A percentile compares a stretch with the other conserved stretches of the same genome.
Evolutionary conservation across 2,888 invertebrate genomes (phyloP).

Genomic region (Artemia sinica): DNA sequence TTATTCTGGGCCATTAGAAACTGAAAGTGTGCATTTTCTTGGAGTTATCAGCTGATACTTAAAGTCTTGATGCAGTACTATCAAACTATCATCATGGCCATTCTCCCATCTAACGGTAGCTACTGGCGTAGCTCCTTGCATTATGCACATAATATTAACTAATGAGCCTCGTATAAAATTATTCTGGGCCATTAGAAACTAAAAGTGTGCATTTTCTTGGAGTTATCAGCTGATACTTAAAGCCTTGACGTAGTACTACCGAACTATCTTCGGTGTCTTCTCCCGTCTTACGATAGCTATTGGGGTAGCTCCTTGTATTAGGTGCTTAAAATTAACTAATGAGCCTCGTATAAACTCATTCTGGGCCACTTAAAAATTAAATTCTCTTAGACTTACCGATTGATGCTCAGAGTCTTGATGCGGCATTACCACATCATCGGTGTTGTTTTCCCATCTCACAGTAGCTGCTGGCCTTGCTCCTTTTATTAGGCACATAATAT

Average conservation of each 20-base stretch:
- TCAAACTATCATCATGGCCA: conserved; percentile 38
- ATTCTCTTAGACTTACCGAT: no score
- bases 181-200: no score
- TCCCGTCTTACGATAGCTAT: conserved; percentile 68
- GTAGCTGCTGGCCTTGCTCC: conserved; percentile 67
- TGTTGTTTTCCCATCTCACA: conserved; percentile 68
- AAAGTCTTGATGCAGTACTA: conserved; percentile 28
- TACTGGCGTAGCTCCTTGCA: conserved; percentile 61
- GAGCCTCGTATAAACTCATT: conserved; percentile 37
- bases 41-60: conserved; percentile 26
- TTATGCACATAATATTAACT: conserved; percentile 56
- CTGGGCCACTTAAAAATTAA: no score
- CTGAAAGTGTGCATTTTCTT: no score
- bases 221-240: conserved; percentile 26
- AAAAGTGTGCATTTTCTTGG: no score
- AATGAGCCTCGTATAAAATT: conserved; percentile 40
- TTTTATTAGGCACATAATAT: conserved; percentile 54
- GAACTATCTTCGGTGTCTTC: conserved; percentile 45
- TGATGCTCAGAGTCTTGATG: conserved; percentile 28
- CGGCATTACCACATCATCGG: conserved; percentile 33
- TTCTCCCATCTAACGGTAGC: conserved; percentile 73
- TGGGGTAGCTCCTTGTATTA: conserved; percentile 60
- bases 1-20: no score
- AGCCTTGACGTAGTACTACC: conserved; percentile 28
- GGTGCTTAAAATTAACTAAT: conserved; percentile 56